Evolutionary conservation across 2,797 vertebrate genomes (phyloP).

Genomic region (Typhlichthys subterraneus): DNA sequence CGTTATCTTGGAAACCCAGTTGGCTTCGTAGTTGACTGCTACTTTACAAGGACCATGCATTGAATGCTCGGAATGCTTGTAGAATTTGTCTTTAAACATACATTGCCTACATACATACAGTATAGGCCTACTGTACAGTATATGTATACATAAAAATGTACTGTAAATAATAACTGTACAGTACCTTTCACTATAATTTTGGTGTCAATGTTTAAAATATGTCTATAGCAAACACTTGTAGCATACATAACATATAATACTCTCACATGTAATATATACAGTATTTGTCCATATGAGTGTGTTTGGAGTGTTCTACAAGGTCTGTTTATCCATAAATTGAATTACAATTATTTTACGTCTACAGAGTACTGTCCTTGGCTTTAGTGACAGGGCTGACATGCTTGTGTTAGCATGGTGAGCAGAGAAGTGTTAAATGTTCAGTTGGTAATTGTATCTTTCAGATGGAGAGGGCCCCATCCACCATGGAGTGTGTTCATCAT

Average conservation of each 20-base stretch:
- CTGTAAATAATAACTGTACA: no score
- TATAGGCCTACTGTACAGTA: conserved; percentile 3
- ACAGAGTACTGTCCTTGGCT: conserved; percentile 29
- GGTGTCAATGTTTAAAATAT: no score
- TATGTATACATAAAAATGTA: no score
- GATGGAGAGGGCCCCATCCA: conserved; percentile 92
- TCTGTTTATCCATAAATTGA: conserved; percentile 59
- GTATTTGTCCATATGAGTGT: conserved; percentile 31
- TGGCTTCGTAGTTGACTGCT: conserved; percentile 12
- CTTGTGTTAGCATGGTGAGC: conserved; percentile 36
- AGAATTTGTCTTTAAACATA: no score
- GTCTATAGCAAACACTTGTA: no score
- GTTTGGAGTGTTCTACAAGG: conserved; percentile 43
- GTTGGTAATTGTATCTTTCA: conserved; percentile 61
- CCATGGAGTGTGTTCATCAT: conserved; percentile 96
- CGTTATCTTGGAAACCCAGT: conserved; percentile 37
- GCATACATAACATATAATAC: no score
- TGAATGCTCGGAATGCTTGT: no score
- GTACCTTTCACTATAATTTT: no score
- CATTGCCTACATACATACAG: no score
- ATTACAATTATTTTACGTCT: conserved; percentile 56
- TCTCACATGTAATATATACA: no score
- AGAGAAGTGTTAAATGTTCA: conserved; percentile 47
- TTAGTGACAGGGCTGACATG: conserved; percentile 33
- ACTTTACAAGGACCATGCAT: no score